Percentiles rank a stretch among this genome's conserved stretches.
Evolutionary conservation across 1,140 invertebrate species (phyloP).

Genomic region (Aphis craccivora): DNA sequence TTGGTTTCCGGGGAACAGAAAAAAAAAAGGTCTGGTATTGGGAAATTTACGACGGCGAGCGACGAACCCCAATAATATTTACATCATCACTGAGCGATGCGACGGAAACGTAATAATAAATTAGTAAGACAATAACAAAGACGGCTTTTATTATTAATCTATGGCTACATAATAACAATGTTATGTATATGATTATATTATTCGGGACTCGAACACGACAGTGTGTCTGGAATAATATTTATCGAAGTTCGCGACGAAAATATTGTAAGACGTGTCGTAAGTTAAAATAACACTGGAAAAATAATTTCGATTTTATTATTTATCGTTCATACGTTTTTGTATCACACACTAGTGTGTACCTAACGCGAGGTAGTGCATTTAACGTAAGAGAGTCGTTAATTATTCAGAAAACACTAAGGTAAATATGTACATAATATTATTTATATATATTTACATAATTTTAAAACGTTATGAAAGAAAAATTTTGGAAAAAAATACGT

Average conservation of each 20-base stretch:
- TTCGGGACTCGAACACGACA: background rate
- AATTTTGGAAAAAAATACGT: no score
- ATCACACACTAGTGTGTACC: background rate
- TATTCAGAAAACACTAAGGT: no score
- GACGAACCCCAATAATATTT: background rate
- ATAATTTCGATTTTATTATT: background rate
- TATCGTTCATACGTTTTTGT: background rate
- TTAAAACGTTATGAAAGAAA: no score
- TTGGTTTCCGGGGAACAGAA: background rate
- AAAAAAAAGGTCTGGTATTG: background rate
- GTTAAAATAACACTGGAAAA: background rate
- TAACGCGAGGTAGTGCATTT: background rate
- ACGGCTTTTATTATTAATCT: background rate
- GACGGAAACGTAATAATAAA: background rate
- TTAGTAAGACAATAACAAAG: background rate
- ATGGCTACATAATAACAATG: background rate
- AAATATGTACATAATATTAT: no score
- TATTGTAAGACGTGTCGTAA: background rate
- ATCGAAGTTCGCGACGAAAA: background rate
- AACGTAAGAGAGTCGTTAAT: background rate
- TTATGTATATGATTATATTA: background rate
- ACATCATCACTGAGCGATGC: background rate
- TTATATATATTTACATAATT: no score
- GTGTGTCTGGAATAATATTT: background rate
- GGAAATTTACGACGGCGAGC: background rate